Evolutionary conservation across 2,888 invertebrate genomes (phyloP).

Genomic region (Nemurella pictetii): DNA sequence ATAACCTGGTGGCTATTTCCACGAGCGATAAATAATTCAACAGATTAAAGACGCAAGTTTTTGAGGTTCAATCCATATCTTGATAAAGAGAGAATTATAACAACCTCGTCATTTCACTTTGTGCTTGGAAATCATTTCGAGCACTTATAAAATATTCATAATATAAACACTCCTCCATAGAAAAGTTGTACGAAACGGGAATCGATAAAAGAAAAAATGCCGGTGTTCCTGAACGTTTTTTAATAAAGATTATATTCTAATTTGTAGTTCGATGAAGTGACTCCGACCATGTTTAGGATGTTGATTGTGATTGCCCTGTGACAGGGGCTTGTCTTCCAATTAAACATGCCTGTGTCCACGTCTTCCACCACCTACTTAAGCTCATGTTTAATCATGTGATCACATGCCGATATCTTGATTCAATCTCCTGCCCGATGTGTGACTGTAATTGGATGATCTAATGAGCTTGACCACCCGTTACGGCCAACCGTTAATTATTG

Average conservation of each 20-base stretch:
- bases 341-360: not conserved
- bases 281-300: not conserved
- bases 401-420: conserved; percentile 4
- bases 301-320: not conserved
- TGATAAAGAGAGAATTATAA: not conserved
- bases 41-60: conserved; percentile 7
- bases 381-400: conserved; percentile 15
- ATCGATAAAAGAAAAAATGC: not conserved
- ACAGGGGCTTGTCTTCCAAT: not conserved
- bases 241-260: not conserved
- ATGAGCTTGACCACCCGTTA: conserved; percentile 15
- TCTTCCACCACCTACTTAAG: not conserved
- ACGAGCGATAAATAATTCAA: conserved; percentile 19
- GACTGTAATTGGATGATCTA: conserved; percentile 12
- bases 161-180: not conserved
- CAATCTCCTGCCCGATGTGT: not conserved
- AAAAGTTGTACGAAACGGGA: not conserved
- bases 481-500: not conserved
- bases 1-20: conserved; percentile 14
- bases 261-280: not conserved
- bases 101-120: not conserved
- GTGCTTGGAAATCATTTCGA: not conserved
- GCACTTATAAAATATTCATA: not conserved
- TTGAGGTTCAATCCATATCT: conserved; percentile 4
- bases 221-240: not conserved